Conservation (phyloP, 2,888 invertebrate species). For the Tanytarsus gracilentus region DNA sequence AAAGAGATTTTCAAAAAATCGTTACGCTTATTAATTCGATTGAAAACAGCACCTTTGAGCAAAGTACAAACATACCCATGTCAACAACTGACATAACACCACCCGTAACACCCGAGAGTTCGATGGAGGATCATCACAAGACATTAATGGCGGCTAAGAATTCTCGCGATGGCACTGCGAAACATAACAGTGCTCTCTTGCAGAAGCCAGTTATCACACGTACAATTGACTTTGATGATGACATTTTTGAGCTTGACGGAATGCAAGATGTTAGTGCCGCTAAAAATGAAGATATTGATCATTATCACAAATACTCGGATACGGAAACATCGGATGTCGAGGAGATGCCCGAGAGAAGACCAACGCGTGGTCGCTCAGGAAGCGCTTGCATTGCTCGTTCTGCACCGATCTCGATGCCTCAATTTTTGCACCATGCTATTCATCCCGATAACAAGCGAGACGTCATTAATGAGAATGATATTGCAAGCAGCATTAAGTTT, state of each 20-base stretch:
- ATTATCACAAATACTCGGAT: slow-evolving; percentile 15
- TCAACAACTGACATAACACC: slow-evolving; percentile 1
- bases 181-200: background rate
- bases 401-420: slow-evolving; percentile 67
- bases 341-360: slow-evolving; percentile 8
- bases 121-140: too few species aligned
- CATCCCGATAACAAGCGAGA: slow-evolving; percentile 32
- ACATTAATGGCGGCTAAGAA: background rate
- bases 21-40: background rate
- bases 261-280: background rate
- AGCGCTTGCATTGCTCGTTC: slow-evolving; percentile 55
- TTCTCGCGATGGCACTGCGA: background rate
- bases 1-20: slow-evolving; percentile 10
- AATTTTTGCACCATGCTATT: slow-evolving; percentile 31
- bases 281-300: background rate
- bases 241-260: slow-evolving; percentile 24
- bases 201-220: background rate
- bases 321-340: background rate
- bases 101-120: slow-evolving; percentile 24
- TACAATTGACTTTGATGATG: slow-evolving; percentile 18
- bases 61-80: slow-evolving; percentile 3
- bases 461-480: slow-evolving; percentile 61
- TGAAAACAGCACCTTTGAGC: slow-evolving; percentile 2
- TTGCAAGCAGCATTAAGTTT: slow-evolving; percentile 87
- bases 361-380: slow-evolving; percentile 27